Evolutionary conservation across 2,797 vertebrate species (phyloP), one percentile per base, ranked within the genome.

Genomic region (Leptoclinus maculatus): DNA sequence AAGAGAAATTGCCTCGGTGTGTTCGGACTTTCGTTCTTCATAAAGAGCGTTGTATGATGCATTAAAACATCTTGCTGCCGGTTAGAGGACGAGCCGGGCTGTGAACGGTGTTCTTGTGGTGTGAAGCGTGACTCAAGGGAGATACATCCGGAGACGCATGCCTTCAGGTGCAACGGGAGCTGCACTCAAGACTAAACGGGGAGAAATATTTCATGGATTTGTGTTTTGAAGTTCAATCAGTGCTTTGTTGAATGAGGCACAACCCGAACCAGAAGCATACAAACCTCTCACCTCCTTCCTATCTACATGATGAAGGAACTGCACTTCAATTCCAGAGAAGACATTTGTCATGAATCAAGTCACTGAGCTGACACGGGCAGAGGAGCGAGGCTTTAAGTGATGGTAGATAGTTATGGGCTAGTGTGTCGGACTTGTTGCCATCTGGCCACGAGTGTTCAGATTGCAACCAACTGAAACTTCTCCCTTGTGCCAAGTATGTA

Each of bases 1-100:
- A 7, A 47, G 62, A 71, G 66, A 41, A 65, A 75, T 65, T 58
- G 36, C 69, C 49, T 54, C 59, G 51, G 57, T 66, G 47, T 27
- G 34, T 32, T 32, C 16, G 2, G 56, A 69, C 36, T 64, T 47
- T 43, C 39, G 59, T 59, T 77, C 39, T 75, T 81, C 64, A 79
- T 13, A 17, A 41, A 27, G 4, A 29, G 43, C 23, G 75, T 62
- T 29, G 45, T 5, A 12, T 54, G 53, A 75, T 66, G 34, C 41
- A 76, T 76, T 71, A 38, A 57, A 77, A 27, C 1, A 36, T 63
- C 7, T 39, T 60, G 10, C 47, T 13, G 12, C 4, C 2, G 56
- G 16, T n/a, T 10, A 0, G 27, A 25, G 9, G 51, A 56, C 58
- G 36, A 54, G n/a, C 39, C n/a, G 4, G 27, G 21, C 14, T 17